Percentiles rank a stretch among this genome's conserved stretches.
Evolutionary conservation across 2,888 invertebrate genomes (phyloP).

Genomic region (Nomada hirtipes): DNA sequence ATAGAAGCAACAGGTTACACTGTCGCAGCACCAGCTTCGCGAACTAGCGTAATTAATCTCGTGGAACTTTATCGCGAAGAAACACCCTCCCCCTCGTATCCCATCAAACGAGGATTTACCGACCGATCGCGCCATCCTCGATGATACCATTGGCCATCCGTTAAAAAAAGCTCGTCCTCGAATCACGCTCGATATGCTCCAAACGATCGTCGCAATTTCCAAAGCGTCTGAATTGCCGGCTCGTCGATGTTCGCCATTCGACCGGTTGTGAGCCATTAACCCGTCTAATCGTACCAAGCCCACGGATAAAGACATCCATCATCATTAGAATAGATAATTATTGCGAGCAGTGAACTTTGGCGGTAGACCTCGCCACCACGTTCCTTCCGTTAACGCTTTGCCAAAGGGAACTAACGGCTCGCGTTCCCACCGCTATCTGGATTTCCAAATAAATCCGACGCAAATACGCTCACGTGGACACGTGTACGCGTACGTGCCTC

Average conservation of each 20-base stretch:
- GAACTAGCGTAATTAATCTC: slow-evolving; percentile 2
- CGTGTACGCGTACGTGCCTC: slow-evolving; percentile 71
- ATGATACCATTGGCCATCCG: too few species aligned
- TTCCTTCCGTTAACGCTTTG: slow-evolving; percentile 62
- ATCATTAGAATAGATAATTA: slow-evolving; percentile 74
- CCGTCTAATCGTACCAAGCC: slow-evolving; percentile 66
- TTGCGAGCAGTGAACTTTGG: slow-evolving; percentile 68
- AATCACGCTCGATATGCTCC: neutral
- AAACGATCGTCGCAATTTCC: slow-evolving; percentile 4
- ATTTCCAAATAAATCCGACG: slow-evolving; percentile 72
- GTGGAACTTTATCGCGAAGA: neutral
- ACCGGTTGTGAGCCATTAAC: slow-evolving; percentile 69
- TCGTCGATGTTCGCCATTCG: slow-evolving; percentile 35
- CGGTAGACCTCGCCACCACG: slow-evolving; percentile 1
- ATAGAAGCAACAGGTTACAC: slow-evolving; percentile 59
- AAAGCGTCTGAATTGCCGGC: neutral
- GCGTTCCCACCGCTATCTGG: slow-evolving; percentile 69
- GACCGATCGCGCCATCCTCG: too few species aligned
- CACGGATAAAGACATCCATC: slow-evolving; percentile 74
- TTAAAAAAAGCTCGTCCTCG: too few species aligned
- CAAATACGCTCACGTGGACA: slow-evolving; percentile 57
- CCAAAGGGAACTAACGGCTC: slow-evolving; percentile 75
- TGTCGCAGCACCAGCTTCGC: neutral
- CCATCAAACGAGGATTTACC: too few species aligned
- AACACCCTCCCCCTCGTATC: neutral